Evolutionary conservation across 2,888 invertebrate species (phyloP).

Genomic region (Cyclophora punctaria): DNA sequence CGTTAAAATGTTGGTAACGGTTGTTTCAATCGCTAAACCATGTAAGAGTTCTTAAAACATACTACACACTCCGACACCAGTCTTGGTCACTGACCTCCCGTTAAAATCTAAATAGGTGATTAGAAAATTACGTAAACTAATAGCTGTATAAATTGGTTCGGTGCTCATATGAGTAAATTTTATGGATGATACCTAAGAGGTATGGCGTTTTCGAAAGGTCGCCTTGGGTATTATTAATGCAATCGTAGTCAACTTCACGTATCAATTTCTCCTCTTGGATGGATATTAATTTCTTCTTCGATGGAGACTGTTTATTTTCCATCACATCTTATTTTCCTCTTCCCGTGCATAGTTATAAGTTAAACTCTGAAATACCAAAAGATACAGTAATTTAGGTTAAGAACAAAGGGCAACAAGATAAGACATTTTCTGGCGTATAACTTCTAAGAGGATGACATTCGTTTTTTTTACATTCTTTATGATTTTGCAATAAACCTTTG

Average conservation of each 20-base stretch:
- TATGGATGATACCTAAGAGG: slow-evolving; percentile 33
- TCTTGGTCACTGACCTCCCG: too few relatives aligned
- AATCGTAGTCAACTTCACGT: slow-evolving; percentile 50
- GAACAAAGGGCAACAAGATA: slow-evolving; percentile 20
- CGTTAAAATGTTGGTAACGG: too few relatives aligned
- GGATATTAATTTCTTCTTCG: slow-evolving; percentile 54
- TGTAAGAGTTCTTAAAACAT: too few relatives aligned
- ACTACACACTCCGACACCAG: too few relatives aligned
- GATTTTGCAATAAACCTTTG: too few relatives aligned
- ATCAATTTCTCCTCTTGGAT: slow-evolving; percentile 57
- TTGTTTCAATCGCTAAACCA: too few relatives aligned
- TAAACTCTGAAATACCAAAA: slow-evolving; percentile 24
- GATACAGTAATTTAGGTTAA: slow-evolving; percentile 37
- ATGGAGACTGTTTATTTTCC: slow-evolving; percentile 65
- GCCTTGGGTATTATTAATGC: slow-evolving; percentile 25
- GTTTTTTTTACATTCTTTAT: slow-evolving; percentile 27
- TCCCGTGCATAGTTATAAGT: slow-evolving; percentile 56
- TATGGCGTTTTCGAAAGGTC: slow-evolving; percentile 36
- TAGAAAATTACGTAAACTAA: too few relatives aligned
- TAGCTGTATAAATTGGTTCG: too few relatives aligned
- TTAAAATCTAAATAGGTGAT: too few relatives aligned
- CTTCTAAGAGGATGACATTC: slow-evolving; percentile 7
- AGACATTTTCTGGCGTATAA: slow-evolving; percentile 40
- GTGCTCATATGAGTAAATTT: too few relatives aligned
- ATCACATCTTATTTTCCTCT: slow-evolving; percentile 67